Conservation (phyloP, 2,797 vertebrate species). For the Prunella strophiata region DNA sequence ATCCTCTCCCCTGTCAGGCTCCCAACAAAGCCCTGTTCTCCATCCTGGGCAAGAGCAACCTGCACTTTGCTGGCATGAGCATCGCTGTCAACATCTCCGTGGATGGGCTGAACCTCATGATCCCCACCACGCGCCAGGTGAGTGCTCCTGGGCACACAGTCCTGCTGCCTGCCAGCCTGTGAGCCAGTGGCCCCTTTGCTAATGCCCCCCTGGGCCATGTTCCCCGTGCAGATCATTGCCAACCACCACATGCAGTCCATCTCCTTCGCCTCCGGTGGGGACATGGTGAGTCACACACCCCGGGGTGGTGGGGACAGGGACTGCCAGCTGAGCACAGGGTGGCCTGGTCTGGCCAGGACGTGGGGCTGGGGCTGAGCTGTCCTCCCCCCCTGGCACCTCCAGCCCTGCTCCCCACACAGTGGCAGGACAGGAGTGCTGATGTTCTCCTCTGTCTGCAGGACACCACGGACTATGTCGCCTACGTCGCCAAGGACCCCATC, state of each 20-base stretch:
- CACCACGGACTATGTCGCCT: slow-evolving; percentile 94
- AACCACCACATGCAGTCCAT: slow-evolving; percentile 99
- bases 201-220: accelerated
- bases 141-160: background rate
- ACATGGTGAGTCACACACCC: slow-evolving; percentile 82
- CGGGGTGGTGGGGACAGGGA: accelerated
- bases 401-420: background rate
- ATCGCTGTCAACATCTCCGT: slow-evolving; percentile 92
- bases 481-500: slow-evolving; percentile 97
- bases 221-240: slow-evolving; percentile 85
- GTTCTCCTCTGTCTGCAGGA: slow-evolving; percentile 79
- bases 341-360: accelerated
- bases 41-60: slow-evolving; percentile 93
- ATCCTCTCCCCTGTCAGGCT: slow-evolving; percentile 64
- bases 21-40: slow-evolving; percentile 90
- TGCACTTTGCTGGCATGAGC: slow-evolving; percentile 94
- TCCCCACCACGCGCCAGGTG: slow-evolving; percentile 93
- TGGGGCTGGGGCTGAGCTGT: background rate
- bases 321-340: accelerated
- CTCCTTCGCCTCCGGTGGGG: slow-evolving; percentile 96
- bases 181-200: accelerated
- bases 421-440: accelerated
- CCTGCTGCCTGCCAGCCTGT: background rate
- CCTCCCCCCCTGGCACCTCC: accelerated
- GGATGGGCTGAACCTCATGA: slow-evolving; percentile 89